Evolutionary conservation across 2,797 vertebrate species (phyloP).

Genomic region (Pangasius djambal): DNA sequence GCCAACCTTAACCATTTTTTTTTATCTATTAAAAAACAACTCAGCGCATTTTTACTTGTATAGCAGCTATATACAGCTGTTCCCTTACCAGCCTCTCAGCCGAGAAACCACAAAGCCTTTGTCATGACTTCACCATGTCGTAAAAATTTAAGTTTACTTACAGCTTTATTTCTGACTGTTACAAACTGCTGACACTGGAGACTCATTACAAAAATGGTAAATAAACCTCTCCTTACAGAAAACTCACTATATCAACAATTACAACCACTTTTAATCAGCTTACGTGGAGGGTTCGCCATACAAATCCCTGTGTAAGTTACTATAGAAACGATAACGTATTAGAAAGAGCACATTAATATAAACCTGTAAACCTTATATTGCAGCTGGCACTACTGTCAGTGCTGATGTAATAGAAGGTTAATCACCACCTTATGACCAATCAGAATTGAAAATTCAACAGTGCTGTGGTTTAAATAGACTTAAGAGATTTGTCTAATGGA

Average conservation of each 20-base stretch:
- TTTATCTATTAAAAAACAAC: neutral
- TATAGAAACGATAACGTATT: neutral
- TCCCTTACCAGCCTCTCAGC: neutral
- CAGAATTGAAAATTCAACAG: constrained; percentile 12
- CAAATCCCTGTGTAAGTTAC: neutral
- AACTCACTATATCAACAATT: neutral
- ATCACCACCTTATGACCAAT: constrained; percentile 1
- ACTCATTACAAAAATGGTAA: neutral
- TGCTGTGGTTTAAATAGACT: neutral
- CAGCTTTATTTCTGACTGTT: neutral
- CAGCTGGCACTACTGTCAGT: neutral
- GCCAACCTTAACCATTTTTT: neutral
- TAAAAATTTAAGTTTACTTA: neutral
- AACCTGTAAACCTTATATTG: neutral
- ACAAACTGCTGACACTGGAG: neutral
- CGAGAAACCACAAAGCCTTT: neutral
- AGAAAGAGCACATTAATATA: neutral
- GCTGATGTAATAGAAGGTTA: neutral
- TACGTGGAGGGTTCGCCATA: neutral
- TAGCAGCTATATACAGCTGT: neutral
- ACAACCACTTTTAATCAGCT: neutral
- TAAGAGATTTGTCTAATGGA: neutral
- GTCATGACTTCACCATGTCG: neutral
- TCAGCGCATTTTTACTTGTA: neutral
- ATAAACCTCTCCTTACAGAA: neutral